These are phyloP conservation scores for Synodontis membranacea DNA, from an alignment of 2,113 vertebrate species.

Conservation along the genomic window DNA sequence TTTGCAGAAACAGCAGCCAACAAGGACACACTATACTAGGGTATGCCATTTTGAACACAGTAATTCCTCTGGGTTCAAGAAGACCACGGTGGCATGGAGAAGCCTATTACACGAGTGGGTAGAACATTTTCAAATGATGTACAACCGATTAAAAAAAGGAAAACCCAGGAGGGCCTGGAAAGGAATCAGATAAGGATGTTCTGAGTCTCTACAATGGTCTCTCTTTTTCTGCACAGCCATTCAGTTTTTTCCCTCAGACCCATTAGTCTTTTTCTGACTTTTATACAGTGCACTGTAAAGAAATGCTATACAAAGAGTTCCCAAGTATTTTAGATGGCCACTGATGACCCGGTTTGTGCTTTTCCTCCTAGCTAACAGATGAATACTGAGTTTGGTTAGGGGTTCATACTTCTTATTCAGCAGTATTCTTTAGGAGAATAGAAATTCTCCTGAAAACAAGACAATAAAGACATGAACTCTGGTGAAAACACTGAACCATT, in stretches of 20 bases:
- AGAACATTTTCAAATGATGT: slow-evolving; percentile 45
- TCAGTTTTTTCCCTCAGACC: slow-evolving; percentile 31
- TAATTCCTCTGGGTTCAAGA: slow-evolving; percentile 33
- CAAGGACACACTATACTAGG: not conserved
- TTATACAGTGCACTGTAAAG: slow-evolving; percentile 16
- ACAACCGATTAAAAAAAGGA: slow-evolving; percentile 51
- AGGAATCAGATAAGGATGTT: slow-evolving; percentile 32
- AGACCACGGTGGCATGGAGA: slow-evolving; percentile 50
- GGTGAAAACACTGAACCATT: not conserved
- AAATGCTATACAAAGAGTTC: slow-evolving; percentile 9
- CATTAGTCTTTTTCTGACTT: slow-evolving; percentile 30
- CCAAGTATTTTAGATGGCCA: slow-evolving; percentile 3
- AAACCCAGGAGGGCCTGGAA: slow-evolving; percentile 25
- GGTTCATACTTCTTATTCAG: not conserved
- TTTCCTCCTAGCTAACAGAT: not conserved
- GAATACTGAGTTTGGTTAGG: not conserved
- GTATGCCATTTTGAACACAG: slow-evolving; percentile 8
- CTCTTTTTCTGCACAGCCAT: slow-evolving; percentile 26
- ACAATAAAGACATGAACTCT: not conserved
- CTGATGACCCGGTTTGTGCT: not conserved
- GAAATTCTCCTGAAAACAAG: not conserved
- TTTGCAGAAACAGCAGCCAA: not conserved
- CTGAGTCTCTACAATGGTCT: not conserved
- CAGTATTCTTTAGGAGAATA: not conserved
- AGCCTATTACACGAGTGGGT: slow-evolving; percentile 22